A percentile compares a stretch with the other conserved stretches of the same genome.
These are phyloP conservation scores for Azemiops feae DNA, from an alignment of 2,113 vertebrate genomes.

Conservation along the genomic window DNA sequence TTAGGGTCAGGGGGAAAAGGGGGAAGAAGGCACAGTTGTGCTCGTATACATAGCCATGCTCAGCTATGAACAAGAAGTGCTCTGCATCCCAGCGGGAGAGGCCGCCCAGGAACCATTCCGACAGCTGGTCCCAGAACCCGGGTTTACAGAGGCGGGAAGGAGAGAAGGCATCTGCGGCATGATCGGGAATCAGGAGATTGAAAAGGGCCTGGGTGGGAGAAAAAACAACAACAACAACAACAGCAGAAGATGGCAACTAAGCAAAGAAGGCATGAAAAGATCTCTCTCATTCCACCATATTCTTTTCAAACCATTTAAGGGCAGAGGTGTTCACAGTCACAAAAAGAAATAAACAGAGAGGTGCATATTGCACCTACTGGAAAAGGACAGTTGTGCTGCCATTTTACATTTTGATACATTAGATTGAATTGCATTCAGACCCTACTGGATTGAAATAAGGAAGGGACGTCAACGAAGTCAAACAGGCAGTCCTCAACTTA, in stretches of 20 bases:
- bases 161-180: conserved; percentile 88
- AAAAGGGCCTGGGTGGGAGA: conserved; percentile 77
- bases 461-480: neutral
- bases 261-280: neutral
- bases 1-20: conserved; percentile 80
- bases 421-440: neutral
- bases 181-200: conserved; percentile 88
- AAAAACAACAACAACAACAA: neutral
- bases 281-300: neutral
- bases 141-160: conserved; percentile 75
- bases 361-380: neutral
- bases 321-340: neutral
- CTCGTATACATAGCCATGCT: conserved; percentile 90
- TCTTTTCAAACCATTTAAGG: neutral
- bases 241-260: fast-evolving
- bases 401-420: neutral
- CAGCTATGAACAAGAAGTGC: conserved; percentile 95
- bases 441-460: neutral
- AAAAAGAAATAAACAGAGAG: neutral
- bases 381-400: neutral
- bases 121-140: conserved; percentile 66
- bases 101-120: conserved; percentile 84
- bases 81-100: conserved; percentile 92
- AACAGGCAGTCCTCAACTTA: neutral
- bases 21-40: conserved; percentile 97